phyloP scores from a whole-genome alignment of 2,113 vertebrate species.

The Sander lucioperca region DNA sequence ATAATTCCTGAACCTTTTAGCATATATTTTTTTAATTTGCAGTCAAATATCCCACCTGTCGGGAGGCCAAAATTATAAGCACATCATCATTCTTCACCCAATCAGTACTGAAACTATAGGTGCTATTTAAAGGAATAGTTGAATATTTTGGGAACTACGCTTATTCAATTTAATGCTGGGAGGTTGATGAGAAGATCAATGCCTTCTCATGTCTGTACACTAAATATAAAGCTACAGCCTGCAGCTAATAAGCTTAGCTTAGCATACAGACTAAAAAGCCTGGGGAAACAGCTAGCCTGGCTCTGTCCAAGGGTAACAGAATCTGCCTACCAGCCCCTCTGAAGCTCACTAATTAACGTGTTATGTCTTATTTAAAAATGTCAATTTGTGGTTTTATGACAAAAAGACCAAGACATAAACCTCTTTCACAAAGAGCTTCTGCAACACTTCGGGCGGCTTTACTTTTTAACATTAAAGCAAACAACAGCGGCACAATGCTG shows the following conservation, averaged over 20 bases:
- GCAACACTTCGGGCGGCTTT: too few species aligned
- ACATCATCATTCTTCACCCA: not conserved
- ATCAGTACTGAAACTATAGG: not conserved
- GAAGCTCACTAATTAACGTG: not conserved
- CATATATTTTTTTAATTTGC: conserved; percentile 19
- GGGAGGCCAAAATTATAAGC: conserved; percentile 12
- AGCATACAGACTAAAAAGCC: not conserved
- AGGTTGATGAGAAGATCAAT: not conserved
- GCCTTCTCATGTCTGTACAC: too few species aligned
- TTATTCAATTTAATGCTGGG: not conserved
- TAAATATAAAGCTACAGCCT: not conserved
- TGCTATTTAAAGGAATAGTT: conserved; percentile 36
- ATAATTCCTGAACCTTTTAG: not conserved
- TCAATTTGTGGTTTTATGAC: not conserved
- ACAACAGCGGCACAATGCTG: too few species aligned
- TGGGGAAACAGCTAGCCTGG: not conserved
- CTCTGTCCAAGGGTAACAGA: not conserved
- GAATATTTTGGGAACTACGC: not conserved
- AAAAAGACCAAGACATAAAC: not conserved
- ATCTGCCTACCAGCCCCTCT: too few species aligned
- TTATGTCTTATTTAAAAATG: not conserved
- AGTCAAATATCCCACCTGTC: conserved; percentile 23
- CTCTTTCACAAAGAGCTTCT: too few species aligned
- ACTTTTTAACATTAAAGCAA: too few species aligned
- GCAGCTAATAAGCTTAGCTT: not conserved